phyloP scores from a whole-genome alignment of 2,888 invertebrate species.

The Octonoba sinensis region DNA sequence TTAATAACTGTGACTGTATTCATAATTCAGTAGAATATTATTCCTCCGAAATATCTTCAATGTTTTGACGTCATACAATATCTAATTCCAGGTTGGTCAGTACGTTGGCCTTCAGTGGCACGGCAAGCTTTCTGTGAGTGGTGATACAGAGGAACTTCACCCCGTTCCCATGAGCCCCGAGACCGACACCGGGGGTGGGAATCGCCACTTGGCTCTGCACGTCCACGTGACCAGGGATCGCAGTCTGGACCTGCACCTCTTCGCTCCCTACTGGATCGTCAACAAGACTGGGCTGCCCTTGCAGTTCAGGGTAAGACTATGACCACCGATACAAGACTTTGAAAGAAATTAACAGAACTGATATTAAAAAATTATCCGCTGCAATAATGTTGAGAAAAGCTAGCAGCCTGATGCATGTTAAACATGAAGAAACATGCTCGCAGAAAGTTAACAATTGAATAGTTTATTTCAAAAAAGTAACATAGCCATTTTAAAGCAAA shows the following conservation, averaged over 20 bases:
- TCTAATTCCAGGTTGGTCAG: constrained; percentile 73
- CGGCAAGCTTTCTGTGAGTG: constrained; percentile 79
- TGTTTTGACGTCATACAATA: too few species aligned
- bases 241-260: constrained; percentile 79
- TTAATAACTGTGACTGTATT: too few species aligned
- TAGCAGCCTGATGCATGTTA: too few species aligned
- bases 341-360: too few species aligned
- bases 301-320: constrained; percentile 81
- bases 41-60: too few species aligned
- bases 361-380: too few species aligned
- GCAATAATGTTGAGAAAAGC: too few species aligned
- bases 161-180: constrained; percentile 79
- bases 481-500: too few species aligned
- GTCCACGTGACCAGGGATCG: constrained; percentile 77
- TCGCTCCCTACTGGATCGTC: constrained; percentile 93
- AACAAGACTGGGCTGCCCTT: constrained; percentile 95
- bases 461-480: too few species aligned
- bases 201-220: constrained; percentile 79
- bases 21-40: too few species aligned
- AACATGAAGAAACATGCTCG: too few species aligned
- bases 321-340: not conserved
- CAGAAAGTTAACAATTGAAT: too few species aligned
- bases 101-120: constrained; percentile 81
- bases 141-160: constrained; percentile 76
- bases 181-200: constrained; percentile 76